Evolutionary conservation across 2,888 invertebrate genomes (phyloP).

Genomic region (Epistrophe grossulariae): DNA sequence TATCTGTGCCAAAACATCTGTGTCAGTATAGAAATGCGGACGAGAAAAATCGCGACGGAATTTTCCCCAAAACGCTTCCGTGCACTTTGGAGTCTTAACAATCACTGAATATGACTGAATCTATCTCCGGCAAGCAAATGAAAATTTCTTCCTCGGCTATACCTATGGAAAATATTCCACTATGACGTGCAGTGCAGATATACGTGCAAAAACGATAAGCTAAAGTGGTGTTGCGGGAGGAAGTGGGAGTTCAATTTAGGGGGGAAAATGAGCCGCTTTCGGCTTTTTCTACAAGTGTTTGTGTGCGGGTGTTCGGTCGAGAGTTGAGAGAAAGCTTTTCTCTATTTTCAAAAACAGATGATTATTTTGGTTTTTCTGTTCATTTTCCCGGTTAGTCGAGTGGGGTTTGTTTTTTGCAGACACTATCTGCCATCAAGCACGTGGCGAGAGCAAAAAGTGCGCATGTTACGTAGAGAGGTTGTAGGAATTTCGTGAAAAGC

Average conservation of each 20-base stretch:
- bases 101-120: slow-evolving; percentile 58
- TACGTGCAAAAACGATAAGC: slow-evolving; percentile 1
- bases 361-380: slow-evolving; percentile 55
- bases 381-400: slow-evolving; percentile 40
- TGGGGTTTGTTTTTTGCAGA: slow-evolving; percentile 73
- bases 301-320: slow-evolving; percentile 10
- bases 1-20: slow-evolving; percentile 36
- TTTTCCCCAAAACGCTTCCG: slow-evolving; percentile 58
- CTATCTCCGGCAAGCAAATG: slow-evolving; percentile 37
- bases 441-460: slow-evolving; percentile 46
- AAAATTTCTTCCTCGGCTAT: slow-evolving; percentile 47
- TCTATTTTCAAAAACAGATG: slow-evolving; percentile 43
- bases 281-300: slow-evolving; percentile 21
- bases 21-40: slow-evolving; percentile 32
- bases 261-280: slow-evolving; percentile 47
- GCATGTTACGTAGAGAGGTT: slow-evolving; percentile 44
- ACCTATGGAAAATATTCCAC: slow-evolving; percentile 37
- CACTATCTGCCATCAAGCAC: slow-evolving; percentile 46
- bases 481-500: slow-evolving; percentile 47
- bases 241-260: slow-evolving; percentile 29
- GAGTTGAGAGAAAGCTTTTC: slow-evolving; percentile 49
- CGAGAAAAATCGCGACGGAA: slow-evolving; percentile 60
- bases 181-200: slow-evolving; percentile 27
- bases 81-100: slow-evolving; percentile 59
- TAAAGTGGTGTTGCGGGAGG: not conserved